Evolutionary conservation across 2,888 invertebrate species (phyloP), one percentile per base, ranked within the genome.

Genomic region (Drosophila anomelani): DNA sequence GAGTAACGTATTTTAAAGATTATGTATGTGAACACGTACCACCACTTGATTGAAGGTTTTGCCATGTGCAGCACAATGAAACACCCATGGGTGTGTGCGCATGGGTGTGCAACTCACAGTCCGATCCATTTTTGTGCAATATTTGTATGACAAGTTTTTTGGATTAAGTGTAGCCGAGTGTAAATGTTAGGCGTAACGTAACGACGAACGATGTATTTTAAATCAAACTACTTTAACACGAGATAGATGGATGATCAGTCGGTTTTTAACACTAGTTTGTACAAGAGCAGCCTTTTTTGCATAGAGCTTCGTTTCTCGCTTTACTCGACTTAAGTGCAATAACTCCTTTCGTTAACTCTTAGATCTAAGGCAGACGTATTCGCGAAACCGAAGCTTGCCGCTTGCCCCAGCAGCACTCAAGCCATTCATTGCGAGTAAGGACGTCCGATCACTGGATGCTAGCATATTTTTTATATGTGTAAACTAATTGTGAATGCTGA

Each of bases 121-220:
- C 88, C 88, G 88, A 88, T 88, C 88, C 88, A 88, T 88, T 90
- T 88, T 88, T 88, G 85, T 89, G 87, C 89, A 89, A 89, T 88
- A 90, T 88, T 87, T 87, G 87, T 87, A 90, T 90, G 89, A 90
- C 87, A 90, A 81, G 77, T 86, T 88, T 85, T 88, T 85, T 89
- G 79, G 77, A 78, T 89, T 89, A 82, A 79, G 80, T 54, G 56
- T 53, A 60, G 53, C 58, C 63, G 53, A 49, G 61, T 57, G 70
- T 75, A 69, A 76, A 60, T 68, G 61, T 57, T 58, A 73, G 58
- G 20, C 46, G 39, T 76, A 85, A 83, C 51, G 20, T 49, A 49
- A 76, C 51, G 77, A 71, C 60, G 70, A 71, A 76, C 44, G 64
- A 61, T 56, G 63, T 76, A 76, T 77, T 79, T 76, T 64, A 75